Evolutionary conservation across 2,888 invertebrate species (phyloP), one percentile per base, ranked within the genome.

Genomic region (Agonopterix arenella): DNA sequence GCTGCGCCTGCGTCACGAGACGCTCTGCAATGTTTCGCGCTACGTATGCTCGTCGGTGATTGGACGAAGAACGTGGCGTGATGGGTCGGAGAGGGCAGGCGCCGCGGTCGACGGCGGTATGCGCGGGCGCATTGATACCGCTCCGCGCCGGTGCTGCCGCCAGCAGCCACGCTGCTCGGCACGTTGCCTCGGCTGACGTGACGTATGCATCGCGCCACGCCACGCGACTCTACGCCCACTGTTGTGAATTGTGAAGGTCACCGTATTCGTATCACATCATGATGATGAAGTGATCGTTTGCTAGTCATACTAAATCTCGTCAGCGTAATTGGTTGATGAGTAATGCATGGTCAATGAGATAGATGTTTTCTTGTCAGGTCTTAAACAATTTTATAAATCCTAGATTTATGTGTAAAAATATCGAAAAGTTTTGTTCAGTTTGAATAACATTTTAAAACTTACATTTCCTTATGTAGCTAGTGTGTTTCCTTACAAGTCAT

Each of bases 61-160:
- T 88, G 86, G 88, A 65, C 61, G 68, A 56, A 53, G 54, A 53
- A 56, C 56, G 70, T 88, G 84, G 88, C 85, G 86, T 85, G 88
- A 86, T 77, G 68, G 68, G 57, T 55, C 48, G 62, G 61, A 66
- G 61, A 56, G 49, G 62, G 61, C 68, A 61, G 56, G 52, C 28
- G 7, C 2, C 5, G 28, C 28, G 28, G 28, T 4, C 18, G 18
- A 5, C 57, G 47, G 46, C 48, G 41, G 51, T 44, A 11, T 41
- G 52, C 45, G 16, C 28, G 49, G 58, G 64, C 59, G 60, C 60
- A 50, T 44, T 48, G 56, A 55, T 53, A 53, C 52, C 11, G 50
- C 49, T 51, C 53, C 56, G 53, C 68, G 71, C 61, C 55, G 55
- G 81, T 81, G 84, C 81, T 82, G 84, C 84, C 80, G 65, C 68